phyloP scores from a whole-genome alignment of 2,888 invertebrate genomes.

The Drosophila phalerata region DNA sequence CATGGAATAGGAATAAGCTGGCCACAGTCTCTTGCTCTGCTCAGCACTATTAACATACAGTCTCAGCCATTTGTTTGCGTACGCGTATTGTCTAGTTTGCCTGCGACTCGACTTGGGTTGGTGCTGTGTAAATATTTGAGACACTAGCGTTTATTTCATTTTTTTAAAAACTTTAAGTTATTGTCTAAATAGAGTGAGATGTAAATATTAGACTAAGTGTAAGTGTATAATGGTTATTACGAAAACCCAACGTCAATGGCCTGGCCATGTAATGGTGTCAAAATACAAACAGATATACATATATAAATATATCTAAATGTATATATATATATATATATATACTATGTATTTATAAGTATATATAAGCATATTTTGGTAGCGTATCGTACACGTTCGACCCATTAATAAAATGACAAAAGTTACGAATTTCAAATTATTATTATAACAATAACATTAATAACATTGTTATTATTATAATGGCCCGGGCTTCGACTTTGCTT shows the following conservation, averaged over 20 bases:
- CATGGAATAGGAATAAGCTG: too few relatives aligned
- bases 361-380: slow-evolving; percentile 29
- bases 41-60: slow-evolving; percentile 18
- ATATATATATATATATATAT: slow-evolving; percentile 8
- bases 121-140: slow-evolving; percentile 64
- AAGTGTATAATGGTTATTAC: slow-evolving; percentile 50
- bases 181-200: slow-evolving; percentile 72
- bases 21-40: slow-evolving; percentile 2
- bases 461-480: slow-evolving; percentile 73
- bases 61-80: slow-evolving; percentile 59
- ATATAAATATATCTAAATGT: not conserved
- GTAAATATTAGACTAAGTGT: slow-evolving; percentile 64
- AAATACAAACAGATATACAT: slow-evolving; percentile 4
- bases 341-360: slow-evolving; percentile 20
- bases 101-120: slow-evolving; percentile 42
- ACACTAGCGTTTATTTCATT: slow-evolving; percentile 37
- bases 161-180: slow-evolving; percentile 61
- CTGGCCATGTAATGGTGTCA: slow-evolving; percentile 47
- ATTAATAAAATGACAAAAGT: slow-evolving; percentile 81
- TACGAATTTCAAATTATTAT: slow-evolving; percentile 80
- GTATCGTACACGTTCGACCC: slow-evolving; percentile 72
- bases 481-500: slow-evolving; percentile 22
- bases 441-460: slow-evolving; percentile 80
- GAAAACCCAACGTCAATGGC: slow-evolving; percentile 49
- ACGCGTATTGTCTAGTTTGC: slow-evolving; percentile 54